Conservation (phyloP, 2,797 vertebrate genomes). For the Diglossa cyanea region DNA sequence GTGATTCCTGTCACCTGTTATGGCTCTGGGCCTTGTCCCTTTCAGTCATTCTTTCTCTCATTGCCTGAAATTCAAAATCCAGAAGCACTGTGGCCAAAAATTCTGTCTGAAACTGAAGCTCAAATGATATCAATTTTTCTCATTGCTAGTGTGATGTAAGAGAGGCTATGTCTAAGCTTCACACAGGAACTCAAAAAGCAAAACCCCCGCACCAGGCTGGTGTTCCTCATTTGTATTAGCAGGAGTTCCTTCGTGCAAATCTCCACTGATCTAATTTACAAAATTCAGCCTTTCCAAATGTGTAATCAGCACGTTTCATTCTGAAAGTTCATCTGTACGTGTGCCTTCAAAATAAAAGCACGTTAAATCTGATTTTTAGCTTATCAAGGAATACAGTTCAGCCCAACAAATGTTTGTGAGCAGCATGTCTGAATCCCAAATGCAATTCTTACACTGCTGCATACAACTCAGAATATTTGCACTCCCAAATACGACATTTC, state of each 20-base stretch:
- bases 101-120: background rate
- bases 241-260: background rate
- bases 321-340: background rate
- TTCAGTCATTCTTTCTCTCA: background rate
- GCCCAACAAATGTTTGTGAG: background rate
- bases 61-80: background rate
- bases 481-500: background rate
- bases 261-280: background rate
- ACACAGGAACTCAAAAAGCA: background rate
- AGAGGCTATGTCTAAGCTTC: background rate
- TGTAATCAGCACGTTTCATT: background rate
- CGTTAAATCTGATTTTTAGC: background rate
- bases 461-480: background rate
- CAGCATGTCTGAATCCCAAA: background rate
- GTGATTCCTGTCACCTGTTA: background rate
- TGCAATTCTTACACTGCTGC: background rate
- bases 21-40: background rate
- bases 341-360: background rate
- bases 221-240: background rate
- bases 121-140: background rate
- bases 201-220: accelerated
- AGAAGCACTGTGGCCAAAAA: background rate
- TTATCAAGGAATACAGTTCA: background rate
- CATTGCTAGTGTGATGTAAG: background rate
- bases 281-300: background rate